Percentiles rank a stretch among this genome's conserved stretches.
Evolutionary conservation across 2,113 vertebrate genomes (phyloP).

Genomic region (Toxotes jaculatrix): DNA sequence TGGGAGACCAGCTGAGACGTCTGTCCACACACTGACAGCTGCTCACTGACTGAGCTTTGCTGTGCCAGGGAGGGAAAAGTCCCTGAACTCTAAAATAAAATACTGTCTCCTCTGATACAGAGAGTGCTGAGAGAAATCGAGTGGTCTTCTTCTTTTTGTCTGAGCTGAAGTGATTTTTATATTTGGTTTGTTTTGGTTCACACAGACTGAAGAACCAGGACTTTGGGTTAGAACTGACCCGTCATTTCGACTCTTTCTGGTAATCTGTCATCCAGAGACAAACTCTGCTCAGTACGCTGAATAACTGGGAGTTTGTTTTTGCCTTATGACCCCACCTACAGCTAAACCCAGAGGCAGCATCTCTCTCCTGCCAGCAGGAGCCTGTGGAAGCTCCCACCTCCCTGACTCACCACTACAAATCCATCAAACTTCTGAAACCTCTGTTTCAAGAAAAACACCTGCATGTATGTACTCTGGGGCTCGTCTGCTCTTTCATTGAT

Average conservation of each 20-base stretch:
- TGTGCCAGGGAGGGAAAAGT: background rate
- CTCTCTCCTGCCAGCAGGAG: slow-evolving; percentile 1
- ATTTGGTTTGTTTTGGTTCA: slow-evolving; percentile 4
- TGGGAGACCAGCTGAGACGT: slow-evolving; percentile 15
- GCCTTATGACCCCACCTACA: background rate
- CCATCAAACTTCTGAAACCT: slow-evolving; percentile 1
- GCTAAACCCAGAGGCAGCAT: background rate
- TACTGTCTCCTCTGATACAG: slow-evolving; percentile 13
- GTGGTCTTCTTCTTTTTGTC: background rate
- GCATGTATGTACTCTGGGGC: background rate
- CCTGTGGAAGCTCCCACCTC: background rate
- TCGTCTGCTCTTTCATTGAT: slow-evolving; percentile 36
- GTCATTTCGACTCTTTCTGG: background rate
- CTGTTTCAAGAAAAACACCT: background rate
- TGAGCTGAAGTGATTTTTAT: slow-evolving; percentile 20
- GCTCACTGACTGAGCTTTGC: slow-evolving; percentile 44
- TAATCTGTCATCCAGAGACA: too few species aligned
- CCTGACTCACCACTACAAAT: slow-evolving; percentile 21
- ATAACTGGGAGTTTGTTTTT: background rate
- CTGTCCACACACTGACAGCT: slow-evolving; percentile 11
- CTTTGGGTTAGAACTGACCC: too few species aligned
- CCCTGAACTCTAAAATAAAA: slow-evolving; percentile 24
- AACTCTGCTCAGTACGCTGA: background rate
- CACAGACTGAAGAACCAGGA: background rate
- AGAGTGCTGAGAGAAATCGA: slow-evolving; percentile 30